Percentiles rank a stretch among this genome's conserved stretches.
Evolutionary conservation across 2,797 vertebrate genomes (phyloP).

Genomic region (Psittacula echo): DNA sequence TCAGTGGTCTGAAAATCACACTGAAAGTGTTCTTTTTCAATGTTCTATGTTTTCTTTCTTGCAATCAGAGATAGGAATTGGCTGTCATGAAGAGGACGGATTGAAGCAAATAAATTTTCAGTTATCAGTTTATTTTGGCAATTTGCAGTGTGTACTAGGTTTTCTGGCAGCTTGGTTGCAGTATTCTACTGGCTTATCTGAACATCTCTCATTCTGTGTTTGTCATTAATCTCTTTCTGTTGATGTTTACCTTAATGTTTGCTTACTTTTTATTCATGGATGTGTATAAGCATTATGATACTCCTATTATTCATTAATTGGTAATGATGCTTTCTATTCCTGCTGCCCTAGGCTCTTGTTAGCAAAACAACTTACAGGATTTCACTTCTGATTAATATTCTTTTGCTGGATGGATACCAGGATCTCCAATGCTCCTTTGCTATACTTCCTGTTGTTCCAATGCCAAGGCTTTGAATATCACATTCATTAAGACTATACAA

Average conservation of each 20-base stretch:
- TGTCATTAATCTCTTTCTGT: not conserved
- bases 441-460: not conserved
- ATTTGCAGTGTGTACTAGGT: not conserved
- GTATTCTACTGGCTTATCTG: not conserved
- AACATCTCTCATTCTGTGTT: not conserved
- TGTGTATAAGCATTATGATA: not conserved
- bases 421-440: not conserved
- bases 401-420: not conserved
- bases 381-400: not conserved
- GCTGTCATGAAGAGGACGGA: not conserved
- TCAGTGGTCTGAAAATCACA: not conserved
- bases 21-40: not conserved
- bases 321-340: not conserved
- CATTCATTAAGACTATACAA: not conserved
- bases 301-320: conserved; percentile 12
- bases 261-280: not conserved
- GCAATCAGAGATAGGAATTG: not conserved
- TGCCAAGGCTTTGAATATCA: not conserved
- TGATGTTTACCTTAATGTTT: not conserved
- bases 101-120: not conserved
- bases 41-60: not conserved
- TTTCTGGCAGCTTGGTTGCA: not conserved
- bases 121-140: not conserved
- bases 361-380: not conserved
- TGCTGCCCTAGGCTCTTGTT: not conserved